phyloP scores from a whole-genome alignment of 2,888 invertebrate species.

The Sphaerophoria rueppellii region DNA sequence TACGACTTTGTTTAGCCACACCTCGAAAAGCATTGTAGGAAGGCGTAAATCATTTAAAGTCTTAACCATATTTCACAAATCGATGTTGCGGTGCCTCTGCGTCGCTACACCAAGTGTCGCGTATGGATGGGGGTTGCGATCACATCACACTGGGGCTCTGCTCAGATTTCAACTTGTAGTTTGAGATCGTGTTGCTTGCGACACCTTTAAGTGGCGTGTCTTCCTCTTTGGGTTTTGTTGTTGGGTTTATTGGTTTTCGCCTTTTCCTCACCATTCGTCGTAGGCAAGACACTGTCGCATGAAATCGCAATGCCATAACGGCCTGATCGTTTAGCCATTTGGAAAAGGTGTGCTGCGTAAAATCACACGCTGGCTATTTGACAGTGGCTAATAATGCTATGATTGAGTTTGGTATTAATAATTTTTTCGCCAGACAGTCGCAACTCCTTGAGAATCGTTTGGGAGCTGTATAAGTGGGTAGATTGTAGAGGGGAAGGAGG shows the following conservation, averaged over 20 bases:
- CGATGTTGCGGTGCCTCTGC: slow-evolving; percentile 5
- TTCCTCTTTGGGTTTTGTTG: slow-evolving; percentile 28
- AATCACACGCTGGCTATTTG: slow-evolving; percentile 75
- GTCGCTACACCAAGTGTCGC: neutral
- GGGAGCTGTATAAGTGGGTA: slow-evolving; percentile 23
- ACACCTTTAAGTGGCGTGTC: slow-evolving; percentile 68
- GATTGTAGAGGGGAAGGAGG: neutral
- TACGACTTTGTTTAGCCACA: slow-evolving; percentile 41
- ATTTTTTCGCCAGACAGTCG: slow-evolving; percentile 75
- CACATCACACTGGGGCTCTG: slow-evolving; percentile 1
- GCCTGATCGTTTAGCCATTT: slow-evolving; percentile 70
- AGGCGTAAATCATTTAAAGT: slow-evolving; percentile 73
- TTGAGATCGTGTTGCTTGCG: slow-evolving; percentile 42
- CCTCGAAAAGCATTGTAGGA: slow-evolving; percentile 38
- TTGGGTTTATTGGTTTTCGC: slow-evolving; percentile 25
- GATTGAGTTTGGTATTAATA: slow-evolving; percentile 76
- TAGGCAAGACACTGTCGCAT: neutral
- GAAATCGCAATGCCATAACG: slow-evolving; percentile 51
- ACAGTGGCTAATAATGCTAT: slow-evolving; percentile 77
- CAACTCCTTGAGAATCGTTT: slow-evolving; percentile 45
- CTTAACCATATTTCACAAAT: slow-evolving; percentile 74
- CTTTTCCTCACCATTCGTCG: slow-evolving; percentile 29
- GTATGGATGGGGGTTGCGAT: slow-evolving; percentile 66
- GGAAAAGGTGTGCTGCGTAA: slow-evolving; percentile 74
- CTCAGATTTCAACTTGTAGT: slow-evolving; percentile 18